Base-by-base conservation (phyloP, 2,888 invertebrate species). In the Ptychoptera albimana region DNA sequence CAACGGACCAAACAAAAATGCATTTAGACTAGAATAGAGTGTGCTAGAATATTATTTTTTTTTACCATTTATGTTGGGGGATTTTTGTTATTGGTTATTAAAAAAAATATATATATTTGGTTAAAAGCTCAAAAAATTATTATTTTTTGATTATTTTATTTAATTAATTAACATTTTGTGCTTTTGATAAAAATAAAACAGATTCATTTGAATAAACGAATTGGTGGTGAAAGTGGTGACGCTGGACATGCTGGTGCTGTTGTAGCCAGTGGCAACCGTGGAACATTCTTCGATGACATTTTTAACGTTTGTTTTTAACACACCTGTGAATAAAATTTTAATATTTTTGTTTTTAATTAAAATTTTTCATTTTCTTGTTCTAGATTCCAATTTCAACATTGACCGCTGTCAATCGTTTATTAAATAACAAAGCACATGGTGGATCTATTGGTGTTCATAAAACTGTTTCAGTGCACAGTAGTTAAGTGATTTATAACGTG, bases 381-480 rank as follows among this genome's bases (percentile, higher is more conserved):
- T 63, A 79, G 79, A 79, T 79, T 52, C 79, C 79, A 46, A 76
- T 78, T 54, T 73, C 76, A 41, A 74, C 79, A 1, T 60, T 79
- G 44, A 70, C 71, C 34, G 79, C 79, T 9, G 79, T 79, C 2
- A 78, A 74, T 55, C 70, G 70, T 52, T 68, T 80, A 49, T 60
- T 79, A 45, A 73, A 70, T 51, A 76, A 75, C 55, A 71, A 69
- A 42, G 58, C 58, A 30, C 16, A 10, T 7, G 32, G 32, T 2
- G 42, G 42, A 31, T 14, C 23, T 7, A 7, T 23, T 7, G 23
- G 23, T 23, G 13, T 39, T 30, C 39, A 39, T 30, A 39, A 39
- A 39, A 12, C 30, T 39, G 11, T 39, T 39, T 30, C 39, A 23
- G 23, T 23, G 3, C 23, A 23, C 23, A 23, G 23, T 23, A 23